Percentiles rank a stretch among this genome's conserved stretches.
Evolutionary conservation across 1,140 invertebrate species (phyloP).

Genomic region (Coptotermes formosanus): DNA sequence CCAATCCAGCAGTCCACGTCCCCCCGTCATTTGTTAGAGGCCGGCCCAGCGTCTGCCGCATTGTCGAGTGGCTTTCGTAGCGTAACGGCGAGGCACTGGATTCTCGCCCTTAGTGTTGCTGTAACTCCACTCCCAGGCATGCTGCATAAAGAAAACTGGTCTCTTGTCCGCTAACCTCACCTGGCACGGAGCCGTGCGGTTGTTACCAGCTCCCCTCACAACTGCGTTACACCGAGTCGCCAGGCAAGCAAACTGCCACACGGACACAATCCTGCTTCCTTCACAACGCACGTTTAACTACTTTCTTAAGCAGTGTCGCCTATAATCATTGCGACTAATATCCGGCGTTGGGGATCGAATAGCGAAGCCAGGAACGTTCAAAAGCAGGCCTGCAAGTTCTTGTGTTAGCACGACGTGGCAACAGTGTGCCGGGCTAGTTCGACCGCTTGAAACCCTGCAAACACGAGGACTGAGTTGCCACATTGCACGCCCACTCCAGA

Average conservation of each 20-base stretch:
- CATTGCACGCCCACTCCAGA: conserved; percentile 7
- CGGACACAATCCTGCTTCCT: background rate
- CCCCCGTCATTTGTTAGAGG: background rate
- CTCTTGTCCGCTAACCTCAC: background rate
- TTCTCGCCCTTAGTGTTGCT: background rate
- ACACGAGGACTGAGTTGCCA: background rate
- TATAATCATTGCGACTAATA: background rate
- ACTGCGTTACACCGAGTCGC: background rate
- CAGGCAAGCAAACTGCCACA: background rate
- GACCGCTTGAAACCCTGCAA: conserved; percentile 3
- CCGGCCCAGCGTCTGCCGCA: background rate
- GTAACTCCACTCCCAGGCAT: background rate
- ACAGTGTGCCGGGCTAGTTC: background rate
- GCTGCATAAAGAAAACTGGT: background rate
- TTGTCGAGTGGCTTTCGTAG: background rate
- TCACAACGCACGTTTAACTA: background rate
- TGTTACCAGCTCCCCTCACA: background rate
- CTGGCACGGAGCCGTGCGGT: background rate
- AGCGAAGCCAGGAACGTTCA: background rate
- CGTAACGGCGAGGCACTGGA: background rate
- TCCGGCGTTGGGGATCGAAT: background rate
- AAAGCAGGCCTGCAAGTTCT: background rate
- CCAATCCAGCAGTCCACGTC: background rate
- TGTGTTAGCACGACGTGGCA: background rate
- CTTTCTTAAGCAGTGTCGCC: background rate